A percentile compares a stretch with the other conserved stretches of the same genome.
Conservation (phyloP, 2,888 invertebrate species). For the Luperina testacea region DNA sequence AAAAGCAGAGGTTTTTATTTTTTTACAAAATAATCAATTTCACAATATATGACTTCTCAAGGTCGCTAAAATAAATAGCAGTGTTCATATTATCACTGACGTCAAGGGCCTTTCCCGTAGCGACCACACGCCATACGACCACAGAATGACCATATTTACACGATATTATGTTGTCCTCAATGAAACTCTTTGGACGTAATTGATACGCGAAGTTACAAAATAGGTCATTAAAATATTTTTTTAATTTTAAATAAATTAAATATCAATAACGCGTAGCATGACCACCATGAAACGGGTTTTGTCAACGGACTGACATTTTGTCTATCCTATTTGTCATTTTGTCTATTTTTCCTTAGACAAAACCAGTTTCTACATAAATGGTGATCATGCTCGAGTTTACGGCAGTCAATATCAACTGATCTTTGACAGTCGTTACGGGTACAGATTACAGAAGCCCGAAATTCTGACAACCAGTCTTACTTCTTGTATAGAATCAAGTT, state of each 20-base stretch:
- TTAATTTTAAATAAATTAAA: constrained; percentile 1
- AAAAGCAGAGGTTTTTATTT: background rate
- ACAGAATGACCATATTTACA: constrained; percentile 47
- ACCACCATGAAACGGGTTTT: too few relatives aligned
- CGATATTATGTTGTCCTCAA: constrained; percentile 48
- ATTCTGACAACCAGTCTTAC: background rate
- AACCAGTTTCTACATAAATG: background rate
- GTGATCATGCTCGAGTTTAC: background rate
- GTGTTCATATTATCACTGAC: constrained; percentile 42
- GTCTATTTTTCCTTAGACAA: background rate
- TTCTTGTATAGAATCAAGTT: background rate
- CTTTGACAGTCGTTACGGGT: background rate
- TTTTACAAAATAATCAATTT: constrained; percentile 3
- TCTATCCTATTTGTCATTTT: too few relatives aligned
- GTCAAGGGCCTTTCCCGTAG: constrained; percentile 53
- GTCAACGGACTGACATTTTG: too few relatives aligned
- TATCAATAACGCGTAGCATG: too few relatives aligned
- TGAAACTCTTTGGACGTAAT: constrained; percentile 15
- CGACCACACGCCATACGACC: constrained; percentile 50
- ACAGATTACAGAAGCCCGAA: background rate
- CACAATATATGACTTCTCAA: constrained; percentile 5
- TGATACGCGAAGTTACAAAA: constrained; percentile 20
- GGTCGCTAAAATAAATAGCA: constrained; percentile 39
- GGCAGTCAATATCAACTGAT: background rate
- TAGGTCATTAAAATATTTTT: background rate